Percentiles rank a stretch among this genome's conserved stretches.
Evolutionary conservation across 2,113 vertebrate genomes (phyloP).

Genomic region (Anarrhichthys ocellatus): DNA sequence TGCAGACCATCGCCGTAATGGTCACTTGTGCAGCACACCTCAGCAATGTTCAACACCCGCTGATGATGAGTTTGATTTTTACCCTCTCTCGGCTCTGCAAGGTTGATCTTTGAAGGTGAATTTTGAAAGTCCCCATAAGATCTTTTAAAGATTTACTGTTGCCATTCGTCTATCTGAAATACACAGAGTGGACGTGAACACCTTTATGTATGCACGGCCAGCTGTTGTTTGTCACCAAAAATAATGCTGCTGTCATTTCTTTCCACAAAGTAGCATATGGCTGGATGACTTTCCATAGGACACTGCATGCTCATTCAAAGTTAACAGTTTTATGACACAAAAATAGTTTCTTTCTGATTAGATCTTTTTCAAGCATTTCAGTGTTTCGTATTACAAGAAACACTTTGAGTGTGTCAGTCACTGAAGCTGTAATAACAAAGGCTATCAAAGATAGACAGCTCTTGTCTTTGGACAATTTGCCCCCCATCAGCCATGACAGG

Average conservation of each 20-base stretch:
- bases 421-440: constrained; percentile 40
- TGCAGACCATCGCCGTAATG: constrained; percentile 32
- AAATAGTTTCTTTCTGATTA: constrained; percentile 2
- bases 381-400: constrained; percentile 14
- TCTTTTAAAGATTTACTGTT: constrained; percentile 66
- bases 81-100: constrained; percentile 47
- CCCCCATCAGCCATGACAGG: constrained; percentile 58
- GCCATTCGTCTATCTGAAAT: constrained; percentile 57
- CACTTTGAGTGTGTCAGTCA: constrained; percentile 34
- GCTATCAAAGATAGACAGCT: constrained; percentile 51
- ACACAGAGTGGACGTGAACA: constrained; percentile 58
- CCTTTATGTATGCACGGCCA: constrained; percentile 77
- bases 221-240: constrained; percentile 77
- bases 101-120: constrained; percentile 74
- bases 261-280: constrained; percentile 73
- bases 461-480: constrained; percentile 54
- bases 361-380: constrained; percentile 15
- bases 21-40: constrained; percentile 42
- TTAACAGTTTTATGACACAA: constrained; percentile 46
- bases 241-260: constrained; percentile 74
- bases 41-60: constrained; percentile 20
- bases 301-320: constrained; percentile 62
- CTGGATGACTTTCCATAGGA: constrained; percentile 77
- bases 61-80: constrained; percentile 62
- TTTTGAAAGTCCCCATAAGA: constrained; percentile 57